Evolutionary conservation across 53 echinoderm and acorn worm genomes (phyloP), one percentile per base, ranked within the genome.

Genomic region (Actinopyga echinites): DNA sequence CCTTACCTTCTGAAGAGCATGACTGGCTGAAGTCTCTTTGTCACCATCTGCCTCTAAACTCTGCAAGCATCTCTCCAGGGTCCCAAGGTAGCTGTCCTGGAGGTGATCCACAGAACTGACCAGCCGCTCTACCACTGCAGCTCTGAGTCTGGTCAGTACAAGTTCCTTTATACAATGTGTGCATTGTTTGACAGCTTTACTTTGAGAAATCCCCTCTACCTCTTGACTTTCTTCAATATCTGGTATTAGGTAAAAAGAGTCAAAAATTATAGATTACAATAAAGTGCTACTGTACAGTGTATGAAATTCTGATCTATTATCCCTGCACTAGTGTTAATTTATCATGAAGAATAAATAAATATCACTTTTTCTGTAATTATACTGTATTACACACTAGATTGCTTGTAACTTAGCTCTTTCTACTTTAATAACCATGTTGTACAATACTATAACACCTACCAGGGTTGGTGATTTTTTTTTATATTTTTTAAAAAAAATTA

Each of bases 81-180:
- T 99, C 19, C 99, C 99, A 3, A 99, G 90, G 64, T 92, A 99
- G 87, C 99, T 99, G 59, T 99, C 99, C 55, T 92, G 92, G 36
- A 99, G 83, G 44, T 86, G 89, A 69, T 99, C 93, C 45, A 99
- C 99, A 15, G 99, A 91, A 60, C 99, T 90, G 65, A 99, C 94
- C 77, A 99, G 90, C 65, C 90, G 92, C 78, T 93, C 94, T 21
- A 92, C 94, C 34, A 99, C 95, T 22, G 92, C 92, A 26, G 84
- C 74, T 35, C 94, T 94, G 75, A 99, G 87, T 6, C 84, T 80
- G 44, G 88, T 89, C 80, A 99, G 60, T 3, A 92, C 92, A 22
- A 99, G 88, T 71, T 99, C 99, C 79, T 99, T 94, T 68, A 99
- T 99, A 89, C 95, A 94, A 25, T 88, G 73, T 36, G 94, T 92